Percentiles rank a stretch among this genome's conserved stretches.
These are phyloP conservation scores for Saturnia pavonia DNA, from an alignment of 2,888 invertebrate genomes.

Conservation along the genomic window DNA sequence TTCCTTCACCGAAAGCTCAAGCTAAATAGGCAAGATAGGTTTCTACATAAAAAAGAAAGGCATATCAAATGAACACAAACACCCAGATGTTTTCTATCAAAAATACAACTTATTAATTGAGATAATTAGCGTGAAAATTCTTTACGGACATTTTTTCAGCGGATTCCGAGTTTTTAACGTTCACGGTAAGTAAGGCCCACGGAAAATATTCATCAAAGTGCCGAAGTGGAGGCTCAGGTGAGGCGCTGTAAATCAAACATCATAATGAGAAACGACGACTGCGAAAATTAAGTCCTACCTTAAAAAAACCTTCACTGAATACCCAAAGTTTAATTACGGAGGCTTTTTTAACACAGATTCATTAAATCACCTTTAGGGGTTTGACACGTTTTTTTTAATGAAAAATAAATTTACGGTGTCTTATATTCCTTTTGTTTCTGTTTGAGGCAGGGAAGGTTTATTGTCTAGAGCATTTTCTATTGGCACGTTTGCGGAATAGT, in stretches of 20 bases:
- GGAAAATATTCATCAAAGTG: conserved; percentile 50
- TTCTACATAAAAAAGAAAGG: neutral
- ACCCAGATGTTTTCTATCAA: neutral
- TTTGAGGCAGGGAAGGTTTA: neutral
- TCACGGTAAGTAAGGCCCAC: neutral
- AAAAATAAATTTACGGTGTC: conserved; percentile 2
- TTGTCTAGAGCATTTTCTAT: conserved; percentile 2
- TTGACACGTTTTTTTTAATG: conserved; percentile 44
- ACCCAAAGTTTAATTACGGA: conserved; percentile 51
- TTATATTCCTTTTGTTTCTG: conserved; percentile 9
- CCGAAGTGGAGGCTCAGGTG: conserved; percentile 35
- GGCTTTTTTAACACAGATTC: conserved; percentile 47
- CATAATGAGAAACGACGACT: conserved; percentile 54
- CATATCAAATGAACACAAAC: neutral
- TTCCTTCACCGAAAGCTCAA: too few species aligned
- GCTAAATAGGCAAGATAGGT: too few species aligned
- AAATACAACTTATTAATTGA: conserved; percentile 16
- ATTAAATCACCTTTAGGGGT: conserved; percentile 50
- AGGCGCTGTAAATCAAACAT: conserved; percentile 42
- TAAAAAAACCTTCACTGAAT: conserved; percentile 36
- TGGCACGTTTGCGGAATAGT: neutral
- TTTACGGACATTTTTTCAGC: conserved; percentile 15
- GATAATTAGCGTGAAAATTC: conserved; percentile 20
- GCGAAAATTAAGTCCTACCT: conserved; percentile 44
- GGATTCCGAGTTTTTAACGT: conserved; percentile 8